phyloP scores from a whole-genome alignment of 2,797 vertebrate species.

The Xenops minutus region DNA sequence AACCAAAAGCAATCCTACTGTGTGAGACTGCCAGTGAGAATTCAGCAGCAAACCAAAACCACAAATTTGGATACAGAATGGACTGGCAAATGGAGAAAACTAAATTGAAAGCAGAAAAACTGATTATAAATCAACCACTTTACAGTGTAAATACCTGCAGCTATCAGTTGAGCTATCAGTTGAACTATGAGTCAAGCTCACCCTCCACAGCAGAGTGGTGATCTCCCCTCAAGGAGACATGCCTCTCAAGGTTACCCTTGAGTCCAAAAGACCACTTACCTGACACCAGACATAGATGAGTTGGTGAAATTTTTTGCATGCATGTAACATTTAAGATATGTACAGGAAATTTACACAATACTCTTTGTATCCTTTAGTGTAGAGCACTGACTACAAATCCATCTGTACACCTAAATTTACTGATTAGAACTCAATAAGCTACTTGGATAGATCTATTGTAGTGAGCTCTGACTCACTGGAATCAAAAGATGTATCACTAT shows the following conservation, averaged over 20 bases:
- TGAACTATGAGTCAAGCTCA: no score
- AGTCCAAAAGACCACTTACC: neutral
- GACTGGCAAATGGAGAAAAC: neutral
- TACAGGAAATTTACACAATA: neutral
- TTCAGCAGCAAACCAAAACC: neutral
- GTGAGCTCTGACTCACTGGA: neutral
- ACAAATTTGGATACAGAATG: neutral
- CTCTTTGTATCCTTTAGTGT: neutral
- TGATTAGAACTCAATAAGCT: neutral
- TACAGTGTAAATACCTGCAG: rapidly evolving
- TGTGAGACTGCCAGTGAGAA: neutral
- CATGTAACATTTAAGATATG: neutral
- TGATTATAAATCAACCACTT: neutral
- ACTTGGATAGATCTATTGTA: neutral
- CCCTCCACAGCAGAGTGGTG: neutral
- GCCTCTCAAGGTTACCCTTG: neutral
- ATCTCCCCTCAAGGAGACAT: neutral
- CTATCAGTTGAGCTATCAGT: neutral
- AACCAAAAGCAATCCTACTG: neutral
- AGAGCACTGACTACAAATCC: neutral
- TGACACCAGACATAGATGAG: neutral
- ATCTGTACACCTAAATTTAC: neutral
- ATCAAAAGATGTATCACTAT: neutral
- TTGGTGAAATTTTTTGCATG: neutral
- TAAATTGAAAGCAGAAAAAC: neutral